Base-by-base conservation (phyloP, 2,797 vertebrate species). In the Pangasius larnaudii region DNA sequence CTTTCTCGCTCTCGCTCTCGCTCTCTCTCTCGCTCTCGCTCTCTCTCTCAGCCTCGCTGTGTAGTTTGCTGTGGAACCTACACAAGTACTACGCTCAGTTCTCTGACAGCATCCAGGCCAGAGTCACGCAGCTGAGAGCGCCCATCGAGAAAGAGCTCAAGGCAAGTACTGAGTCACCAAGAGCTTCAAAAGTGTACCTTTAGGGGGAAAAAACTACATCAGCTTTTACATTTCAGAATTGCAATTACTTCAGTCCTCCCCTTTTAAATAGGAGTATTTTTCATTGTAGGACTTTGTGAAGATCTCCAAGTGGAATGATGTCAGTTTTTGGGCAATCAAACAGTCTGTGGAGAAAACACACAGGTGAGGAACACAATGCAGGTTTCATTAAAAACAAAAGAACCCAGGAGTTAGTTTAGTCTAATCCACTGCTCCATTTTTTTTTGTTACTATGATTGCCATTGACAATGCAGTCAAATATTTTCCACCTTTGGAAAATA, bases 301-400 rank as follows among this genome's bases (percentile, higher is more conserved):
- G 94, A 99, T 99, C 94, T 99, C 97, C 1, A 98, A 95, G 89
- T 99, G 99, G 99, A 99, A 99, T 63, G 99, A 99, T n/a, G 97
- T 98, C 91, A 99, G 97, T 92, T 99, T 99, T 95, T 99, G 98
- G 98, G 96, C 99, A 90, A 96, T 99, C 92, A 99, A 99, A 85
- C 98, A 99, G 10, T 99, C 98, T 0, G 98, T 99, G 92, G 98
- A 98, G 91, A 99, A 99, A 93, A 98, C 99, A 9, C 99, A 99
- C 92, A 96, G 98, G 99, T 99, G 94, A 94, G 87, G 22, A n/a
- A 24, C 7, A 18, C 16, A 42, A 6, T 42, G 51, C 14, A 30
- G 61, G 24, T 63, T 67, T 27, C 3, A 30, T 42, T 42, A 6
- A 42, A 42, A 42, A 42, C 42, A 36, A 67, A 67, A 67, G 0